Base-by-base conservation (phyloP, 2,113 vertebrate species). In the Melanerpes aurifrons region DNA sequence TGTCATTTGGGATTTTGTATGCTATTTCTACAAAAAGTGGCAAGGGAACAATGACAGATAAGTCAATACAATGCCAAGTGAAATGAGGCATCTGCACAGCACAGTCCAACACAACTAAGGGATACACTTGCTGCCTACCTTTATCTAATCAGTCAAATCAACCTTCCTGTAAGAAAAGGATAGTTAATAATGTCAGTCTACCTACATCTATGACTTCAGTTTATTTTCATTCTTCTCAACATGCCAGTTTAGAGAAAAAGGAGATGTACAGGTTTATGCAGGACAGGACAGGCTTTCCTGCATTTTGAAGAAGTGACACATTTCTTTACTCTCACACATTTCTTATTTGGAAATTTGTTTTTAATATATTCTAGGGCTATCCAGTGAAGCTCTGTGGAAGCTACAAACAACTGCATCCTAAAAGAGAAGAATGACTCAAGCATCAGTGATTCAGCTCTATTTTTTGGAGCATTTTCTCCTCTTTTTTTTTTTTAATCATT, bases 221-320 rank as follows among this genome's bases (percentile, higher is more conserved):
- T 86, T 84, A 83, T 92, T 84, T 89, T 92, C 54, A 48, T 72
- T 79, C 69, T 58, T 67, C 31, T 82, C 82, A 87, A 40, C 12
- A 53, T 14, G 59, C 19, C 54, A 88, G 29, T 5, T 16, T 64
- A 56, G 37, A 87, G 45, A 78, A 92, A 70, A 81, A 50, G 47
- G 9, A 79, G 22, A 84, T 10, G 5, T 26, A 67, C 25, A 45
- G 31, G 83, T 29, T 63, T 74, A 40, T 2, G 19, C 11, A 74
- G 56, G 43, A 78, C 10, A 64, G 16, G 4, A 75, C 7, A 84
- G 20, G 13, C 15, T 91, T 35, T 68, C 15, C 15, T n/a, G 20
- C 66, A 50, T 66, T 81, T 85, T 62, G 78, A 53, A 69, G 19
- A 56, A 69, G 29, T 68, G 37, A 79, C 11, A 75, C 13, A 61